Evolutionary conservation across 2,113 vertebrate species (phyloP).

Genomic region (Takifugu bimaculatus): DNA sequence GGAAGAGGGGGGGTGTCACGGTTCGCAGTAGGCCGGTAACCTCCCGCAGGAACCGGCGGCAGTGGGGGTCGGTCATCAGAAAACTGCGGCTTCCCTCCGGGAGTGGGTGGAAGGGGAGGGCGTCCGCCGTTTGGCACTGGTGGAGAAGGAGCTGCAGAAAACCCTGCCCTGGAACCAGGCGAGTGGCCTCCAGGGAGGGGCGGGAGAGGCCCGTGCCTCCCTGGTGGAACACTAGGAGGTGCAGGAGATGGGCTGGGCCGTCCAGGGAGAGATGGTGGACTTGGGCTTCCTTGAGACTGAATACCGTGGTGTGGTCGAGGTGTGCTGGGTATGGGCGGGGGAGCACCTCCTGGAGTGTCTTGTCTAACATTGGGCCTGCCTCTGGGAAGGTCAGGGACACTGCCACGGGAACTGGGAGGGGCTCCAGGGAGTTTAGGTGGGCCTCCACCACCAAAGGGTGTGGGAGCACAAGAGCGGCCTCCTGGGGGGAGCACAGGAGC

Average conservation of each 20-base stretch:
- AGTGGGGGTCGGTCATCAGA: conserved; percentile 75
- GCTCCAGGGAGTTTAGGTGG: conserved; percentile 70
- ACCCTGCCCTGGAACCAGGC: conserved; percentile 24
- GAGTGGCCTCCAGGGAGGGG: conserved; percentile 57
- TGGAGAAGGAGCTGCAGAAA: conserved; percentile 39
- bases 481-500: conserved; percentile 84
- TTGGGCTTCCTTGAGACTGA: conserved; percentile 67
- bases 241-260: conserved; percentile 68
- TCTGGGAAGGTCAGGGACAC: conserved; percentile 73
- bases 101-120: conserved; percentile 56
- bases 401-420: conserved; percentile 57
- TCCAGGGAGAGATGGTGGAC: conserved; percentile 65
- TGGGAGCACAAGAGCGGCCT: conserved; percentile 76
- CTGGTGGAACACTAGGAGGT: conserved; percentile 71
- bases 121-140: conserved; percentile 51
- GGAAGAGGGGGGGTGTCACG: conserved; percentile 77
- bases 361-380: conserved; percentile 75
- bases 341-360: conserved; percentile 68
- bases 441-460: conserved; percentile 61
- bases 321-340: conserved; percentile 83
- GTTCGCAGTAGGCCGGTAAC: conserved; percentile 70
- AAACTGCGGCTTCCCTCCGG: conserved; percentile 68
- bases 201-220: conserved; percentile 67
- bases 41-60: conserved; percentile 70
- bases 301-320: conserved; percentile 76